Evolutionary conservation across 1,140 invertebrate genomes (phyloP).

Genomic region (Augochlora pura): DNA sequence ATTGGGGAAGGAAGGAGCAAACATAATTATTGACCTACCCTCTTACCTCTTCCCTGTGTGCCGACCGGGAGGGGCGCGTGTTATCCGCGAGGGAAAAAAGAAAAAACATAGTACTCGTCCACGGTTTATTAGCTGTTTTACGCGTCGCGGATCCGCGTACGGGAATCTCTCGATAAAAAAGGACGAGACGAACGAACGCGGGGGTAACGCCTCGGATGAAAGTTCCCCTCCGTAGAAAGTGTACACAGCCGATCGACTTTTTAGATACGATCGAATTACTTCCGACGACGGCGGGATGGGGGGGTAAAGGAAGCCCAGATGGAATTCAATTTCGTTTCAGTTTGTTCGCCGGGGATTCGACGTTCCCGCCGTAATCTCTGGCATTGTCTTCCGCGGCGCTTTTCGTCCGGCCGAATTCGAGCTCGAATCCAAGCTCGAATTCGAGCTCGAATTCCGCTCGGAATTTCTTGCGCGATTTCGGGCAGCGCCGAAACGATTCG

Average conservation of each 20-base stretch:
- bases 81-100: no score
- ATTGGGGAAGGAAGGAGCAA: no score
- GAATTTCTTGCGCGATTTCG: constrained; percentile 3
- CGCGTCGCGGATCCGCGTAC: not conserved
- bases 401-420: constrained; percentile 23
- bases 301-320: constrained; percentile 1
- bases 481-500: no score
- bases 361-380: constrained; percentile 33
- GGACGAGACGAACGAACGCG: not conserved
- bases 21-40: no score
- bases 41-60: no score
- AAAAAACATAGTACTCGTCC: no score
- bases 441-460: constrained; percentile 16
- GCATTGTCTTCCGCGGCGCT: constrained; percentile 52
- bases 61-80: no score
- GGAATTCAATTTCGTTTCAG: constrained; percentile 57
- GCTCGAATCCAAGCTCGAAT: constrained; percentile 19
- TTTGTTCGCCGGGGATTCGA: constrained; percentile 23
- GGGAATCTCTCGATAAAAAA: not conserved
- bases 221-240: constrained; percentile 54
- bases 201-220: constrained; percentile 25
- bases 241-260: constrained; percentile 34
- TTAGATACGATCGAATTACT: constrained; percentile 45
- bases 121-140: not conserved
- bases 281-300: constrained; percentile 42